A percentile compares a stretch with the other conserved stretches of the same genome.
phyloP scores from a whole-genome alignment of 1,140 invertebrate species.

The Sitophilus oryzae region DNA sequence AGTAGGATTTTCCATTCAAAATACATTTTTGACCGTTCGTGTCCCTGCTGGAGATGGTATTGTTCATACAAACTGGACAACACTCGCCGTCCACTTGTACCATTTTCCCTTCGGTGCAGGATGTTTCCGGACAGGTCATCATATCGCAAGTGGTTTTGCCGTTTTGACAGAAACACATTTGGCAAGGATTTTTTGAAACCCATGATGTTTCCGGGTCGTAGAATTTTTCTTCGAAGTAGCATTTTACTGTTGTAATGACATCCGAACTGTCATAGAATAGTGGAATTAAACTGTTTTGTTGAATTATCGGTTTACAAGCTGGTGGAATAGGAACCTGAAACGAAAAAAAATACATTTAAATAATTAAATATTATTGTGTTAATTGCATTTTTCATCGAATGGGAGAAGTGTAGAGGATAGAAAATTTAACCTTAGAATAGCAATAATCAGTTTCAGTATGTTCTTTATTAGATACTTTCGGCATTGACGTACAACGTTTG shows the following conservation, averaged over 20 bases:
- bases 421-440: no score
- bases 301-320: slow-evolving; percentile 56
- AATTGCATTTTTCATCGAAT: no score
- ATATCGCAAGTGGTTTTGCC: slow-evolving; percentile 73
- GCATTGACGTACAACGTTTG: no score
- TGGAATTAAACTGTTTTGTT: slow-evolving; percentile 54
- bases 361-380: no score
- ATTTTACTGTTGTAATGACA: slow-evolving; percentile 48
- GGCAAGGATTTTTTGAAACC: slow-evolving; percentile 72
- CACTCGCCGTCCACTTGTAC: slow-evolving; percentile 59
- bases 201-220: slow-evolving; percentile 83
- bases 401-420: no score
- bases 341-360: slow-evolving; percentile 19
- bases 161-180: slow-evolving; percentile 77
- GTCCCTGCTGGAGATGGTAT: slow-evolving; percentile 45
- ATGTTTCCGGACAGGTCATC: slow-evolving; percentile 67
- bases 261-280: slow-evolving; percentile 19
- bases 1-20: slow-evolving; percentile 74
- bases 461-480: no score
- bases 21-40: slow-evolving; percentile 59
- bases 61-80: slow-evolving; percentile 72
- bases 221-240: slow-evolving; percentile 64
- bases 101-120: slow-evolving; percentile 49
- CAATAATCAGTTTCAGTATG: no score
- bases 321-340: slow-evolving; percentile 54